These are phyloP conservation scores for Lophotriccus pileatus DNA, from an alignment of 2,797 vertebrate genomes.

Conservation along the genomic window DNA sequence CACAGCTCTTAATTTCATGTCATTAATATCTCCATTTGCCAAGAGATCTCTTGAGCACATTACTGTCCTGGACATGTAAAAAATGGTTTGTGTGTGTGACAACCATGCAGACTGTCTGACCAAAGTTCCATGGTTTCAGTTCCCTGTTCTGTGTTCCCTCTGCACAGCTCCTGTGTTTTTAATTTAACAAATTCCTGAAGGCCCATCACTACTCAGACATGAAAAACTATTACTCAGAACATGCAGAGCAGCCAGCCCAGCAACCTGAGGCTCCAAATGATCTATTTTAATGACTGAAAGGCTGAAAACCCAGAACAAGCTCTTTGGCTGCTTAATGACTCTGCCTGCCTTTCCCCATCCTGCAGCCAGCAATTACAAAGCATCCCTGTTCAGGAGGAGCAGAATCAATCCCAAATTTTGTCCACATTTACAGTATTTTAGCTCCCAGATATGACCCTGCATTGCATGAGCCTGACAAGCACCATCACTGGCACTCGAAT, in stretches of 20 bases:
- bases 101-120: not conserved
- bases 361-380: not conserved
- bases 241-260: not conserved
- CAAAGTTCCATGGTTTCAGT: not conserved
- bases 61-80: not conserved
- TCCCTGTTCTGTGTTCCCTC: not conserved
- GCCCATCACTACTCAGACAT: not conserved
- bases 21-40: not conserved
- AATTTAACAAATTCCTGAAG: not conserved
- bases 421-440: not conserved
- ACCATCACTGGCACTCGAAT: not conserved
- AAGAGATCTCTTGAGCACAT: not conserved
- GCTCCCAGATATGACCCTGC: not conserved
- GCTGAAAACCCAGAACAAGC: not conserved
- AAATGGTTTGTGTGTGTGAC: not conserved
- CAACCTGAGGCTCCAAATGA: not conserved
- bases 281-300: not conserved
- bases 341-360: not conserved
- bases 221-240: not conserved
- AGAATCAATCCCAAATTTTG: not conserved
- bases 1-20: not conserved
- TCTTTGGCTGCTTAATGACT: not conserved
- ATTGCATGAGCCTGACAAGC: not conserved
- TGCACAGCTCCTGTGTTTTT: not conserved
- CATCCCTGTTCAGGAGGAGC: not conserved